Evolutionary conservation across 2,888 invertebrate species (phyloP).

Genomic region (Tineola bisselliella): DNA sequence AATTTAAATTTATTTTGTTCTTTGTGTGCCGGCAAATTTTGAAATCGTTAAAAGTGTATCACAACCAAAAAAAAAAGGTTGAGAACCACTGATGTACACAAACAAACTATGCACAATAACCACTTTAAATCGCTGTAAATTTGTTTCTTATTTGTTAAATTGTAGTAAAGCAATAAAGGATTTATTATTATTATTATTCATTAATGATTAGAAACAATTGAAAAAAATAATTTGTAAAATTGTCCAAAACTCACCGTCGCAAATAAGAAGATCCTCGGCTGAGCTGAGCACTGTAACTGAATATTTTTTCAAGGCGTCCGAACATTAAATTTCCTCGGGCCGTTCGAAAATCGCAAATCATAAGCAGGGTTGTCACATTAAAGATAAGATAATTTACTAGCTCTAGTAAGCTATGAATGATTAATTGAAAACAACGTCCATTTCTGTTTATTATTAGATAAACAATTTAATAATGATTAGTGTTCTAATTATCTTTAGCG

Average conservation of each 20-base stretch:
- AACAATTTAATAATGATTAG: not conserved
- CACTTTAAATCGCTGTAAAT: too few relatives aligned
- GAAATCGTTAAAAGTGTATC: too few relatives aligned
- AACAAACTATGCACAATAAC: too few relatives aligned
- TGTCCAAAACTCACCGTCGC: not conserved
- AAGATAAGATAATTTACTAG: not conserved
- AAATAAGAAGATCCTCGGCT: not conserved
- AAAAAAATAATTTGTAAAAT: too few relatives aligned
- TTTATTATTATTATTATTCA: too few relatives aligned
- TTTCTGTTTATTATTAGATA: not conserved
- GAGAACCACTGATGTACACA: too few relatives aligned
- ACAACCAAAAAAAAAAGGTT: too few relatives aligned
- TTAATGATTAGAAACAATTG: too few relatives aligned
- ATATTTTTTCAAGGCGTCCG: slow-evolving; percentile 22
- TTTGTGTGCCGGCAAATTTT: too few relatives aligned
- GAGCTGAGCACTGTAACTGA: slow-evolving; percentile 32
- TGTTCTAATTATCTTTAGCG: not conserved
- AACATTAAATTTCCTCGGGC: slow-evolving; percentile 37
- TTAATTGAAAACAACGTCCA: slow-evolving; percentile 1
- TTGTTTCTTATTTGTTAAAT: too few relatives aligned
- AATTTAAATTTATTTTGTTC: too few relatives aligned
- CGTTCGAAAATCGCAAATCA: slow-evolving; percentile 21
- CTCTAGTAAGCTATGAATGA: not conserved
- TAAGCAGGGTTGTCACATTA: slow-evolving; percentile 31
- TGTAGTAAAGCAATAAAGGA: too few relatives aligned